Evolutionary conservation across 2,113 vertebrate species (phyloP).

Genomic region (Cephalophus harveyi): DNA sequence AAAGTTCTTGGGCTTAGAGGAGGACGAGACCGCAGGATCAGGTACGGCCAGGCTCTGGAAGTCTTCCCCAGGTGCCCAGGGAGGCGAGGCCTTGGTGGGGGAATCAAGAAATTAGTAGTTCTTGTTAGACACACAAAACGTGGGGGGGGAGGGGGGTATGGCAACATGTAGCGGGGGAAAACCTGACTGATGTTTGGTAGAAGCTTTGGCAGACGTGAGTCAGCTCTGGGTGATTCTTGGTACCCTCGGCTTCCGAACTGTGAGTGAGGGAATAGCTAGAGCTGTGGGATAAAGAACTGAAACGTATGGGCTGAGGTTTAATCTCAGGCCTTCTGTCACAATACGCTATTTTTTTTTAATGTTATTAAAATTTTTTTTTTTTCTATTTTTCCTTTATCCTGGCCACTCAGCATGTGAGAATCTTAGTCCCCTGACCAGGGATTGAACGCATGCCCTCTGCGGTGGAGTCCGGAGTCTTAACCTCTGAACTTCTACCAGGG

Average conservation of each 20-base stretch:
- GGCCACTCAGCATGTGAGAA: not conserved
- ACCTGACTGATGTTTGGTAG: not conserved
- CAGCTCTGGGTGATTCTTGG: not conserved
- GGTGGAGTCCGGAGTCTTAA: not conserved
- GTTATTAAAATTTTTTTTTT: not conserved
- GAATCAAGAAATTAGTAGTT: not conserved
- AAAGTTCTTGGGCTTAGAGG: not conserved
- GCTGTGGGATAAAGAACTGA: not conserved
- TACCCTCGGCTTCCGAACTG: not conserved
- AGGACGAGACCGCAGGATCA: not conserved
- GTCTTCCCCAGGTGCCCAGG: not conserved
- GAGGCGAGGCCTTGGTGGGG: not conserved
- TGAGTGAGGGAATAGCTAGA: not conserved
- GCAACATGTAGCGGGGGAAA: not conserved
- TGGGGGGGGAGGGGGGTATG: not conserved
- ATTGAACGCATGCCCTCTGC: not conserved
- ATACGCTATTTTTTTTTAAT: not conserved
- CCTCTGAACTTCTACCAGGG: not conserved
- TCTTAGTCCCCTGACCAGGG: not conserved
- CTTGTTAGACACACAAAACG: not conserved
- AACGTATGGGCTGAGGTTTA: not conserved
- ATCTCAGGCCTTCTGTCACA: slow-evolving; percentile 20
- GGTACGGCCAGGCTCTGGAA: not conserved
- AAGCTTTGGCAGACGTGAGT: not conserved
- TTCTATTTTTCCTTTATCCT: not conserved